Evolutionary conservation across 1,140 invertebrate genomes (phyloP), one percentile per base, ranked within the genome.

Genomic region (Papilio helenus): DNA sequence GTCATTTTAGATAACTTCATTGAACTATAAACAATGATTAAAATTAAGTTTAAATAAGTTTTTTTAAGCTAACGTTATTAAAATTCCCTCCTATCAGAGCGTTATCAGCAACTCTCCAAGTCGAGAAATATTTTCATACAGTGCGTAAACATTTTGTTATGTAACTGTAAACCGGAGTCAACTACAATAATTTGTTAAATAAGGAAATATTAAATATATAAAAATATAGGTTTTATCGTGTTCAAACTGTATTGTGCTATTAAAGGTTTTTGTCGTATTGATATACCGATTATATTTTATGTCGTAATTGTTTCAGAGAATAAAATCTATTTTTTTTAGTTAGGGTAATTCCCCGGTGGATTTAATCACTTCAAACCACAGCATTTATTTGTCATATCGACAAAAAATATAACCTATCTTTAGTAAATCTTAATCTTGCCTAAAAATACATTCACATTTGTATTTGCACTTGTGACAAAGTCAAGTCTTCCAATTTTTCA

Each of bases 71-170:
- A 73, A 73, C 7, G 72, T 16, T 73, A 73, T 20, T 73, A 72
- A 72, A 72, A 42, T 72, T 72, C 34, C 71, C 34, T 4, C 9
- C 16, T 72, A 72, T 72, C 34, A 39, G 29, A 39, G 18, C 18
- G 8, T 73, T 73, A 73, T 73, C 72, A 73, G 20, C 39, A 26
- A 46, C 1, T 73, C 72, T 73, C 34, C 39, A 18, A 73, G 42
- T 20, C 20, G 16, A n/a, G 34, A 42, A 44, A 23, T 73, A 73
- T 73, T 73, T 73, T 39, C 42, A 46, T 34, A 44, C 1, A 18
- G 29, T 72, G n/a, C 42, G n/a, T 9, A 39, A 39, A 39, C 68
- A 71, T 71, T 39, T 8, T 72, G 14, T 39, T 72, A 39, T 29
- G n/a, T 72, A 26, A 72, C 8, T 72, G 34, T 42, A 42, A 72